A percentile compares a stretch with the other conserved stretches of the same genome.
phyloP scores from a whole-genome alignment of 1,140 invertebrate genomes.

The Leptoteleia sp. region DNA sequence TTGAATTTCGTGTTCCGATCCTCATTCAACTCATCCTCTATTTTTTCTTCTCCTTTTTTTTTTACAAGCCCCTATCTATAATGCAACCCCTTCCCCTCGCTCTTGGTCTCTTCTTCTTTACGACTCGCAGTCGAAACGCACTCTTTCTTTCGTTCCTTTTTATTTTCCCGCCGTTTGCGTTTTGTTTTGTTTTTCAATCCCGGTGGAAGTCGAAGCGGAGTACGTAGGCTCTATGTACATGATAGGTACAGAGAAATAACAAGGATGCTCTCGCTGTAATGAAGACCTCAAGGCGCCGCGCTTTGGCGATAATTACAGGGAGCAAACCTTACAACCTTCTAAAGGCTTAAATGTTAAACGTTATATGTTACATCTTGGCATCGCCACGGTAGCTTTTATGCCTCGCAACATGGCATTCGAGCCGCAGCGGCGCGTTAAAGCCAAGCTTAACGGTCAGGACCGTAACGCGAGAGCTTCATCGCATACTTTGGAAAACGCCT shows the following conservation, averaged over 20 bases:
- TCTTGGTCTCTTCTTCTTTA: slow-evolving; percentile 59
- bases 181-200: slow-evolving; percentile 61
- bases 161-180: too few relatives aligned
- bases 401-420: slow-evolving; percentile 57
- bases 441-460: slow-evolving; percentile 63
- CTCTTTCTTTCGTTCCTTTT: background rate
- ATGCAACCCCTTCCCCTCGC: slow-evolving; percentile 21
- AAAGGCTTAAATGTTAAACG: slow-evolving; percentile 82
- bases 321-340: slow-evolving; percentile 81
- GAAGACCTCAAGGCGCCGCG: slow-evolving; percentile 82
- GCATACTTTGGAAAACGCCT: slow-evolving; percentile 49
- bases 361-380: slow-evolving; percentile 77
- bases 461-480: slow-evolving; percentile 57
- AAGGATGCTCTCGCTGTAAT: slow-evolving; percentile 79
- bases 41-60: too few relatives aligned
- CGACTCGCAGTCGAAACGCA: slow-evolving; percentile 58
- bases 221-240: slow-evolving; percentile 65
- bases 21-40: too few relatives aligned
- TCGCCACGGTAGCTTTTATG: slow-evolving; percentile 80
- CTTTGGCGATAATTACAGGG: slow-evolving; percentile 82
- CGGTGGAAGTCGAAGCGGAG: slow-evolving; percentile 48
- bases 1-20: too few relatives aligned
- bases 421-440: slow-evolving; percentile 59
- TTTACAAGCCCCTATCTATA: slow-evolving; percentile 28
- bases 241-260: slow-evolving; percentile 78